phyloP scores from a whole-genome alignment of 1,140 invertebrate species.

The Drosophila teissieri region DNA sequence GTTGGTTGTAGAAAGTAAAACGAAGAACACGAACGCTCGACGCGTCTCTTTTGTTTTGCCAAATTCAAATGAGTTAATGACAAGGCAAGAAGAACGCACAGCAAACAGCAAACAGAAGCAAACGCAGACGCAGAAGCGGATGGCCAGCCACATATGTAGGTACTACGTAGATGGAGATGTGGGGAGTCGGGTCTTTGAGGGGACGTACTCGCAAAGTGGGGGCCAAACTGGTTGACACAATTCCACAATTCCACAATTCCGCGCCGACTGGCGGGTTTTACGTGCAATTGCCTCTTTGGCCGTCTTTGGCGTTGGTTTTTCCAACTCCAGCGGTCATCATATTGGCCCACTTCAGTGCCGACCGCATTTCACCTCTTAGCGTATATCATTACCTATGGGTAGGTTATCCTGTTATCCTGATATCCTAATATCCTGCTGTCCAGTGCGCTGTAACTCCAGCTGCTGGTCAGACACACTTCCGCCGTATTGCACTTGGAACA shows the following conservation, averaged over 20 bases:
- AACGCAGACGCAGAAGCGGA: constrained; percentile 24
- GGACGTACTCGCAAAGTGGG: constrained; percentile 7
- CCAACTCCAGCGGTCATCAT: constrained; percentile 20
- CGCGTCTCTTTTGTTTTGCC: constrained; percentile 52
- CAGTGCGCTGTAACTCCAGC: background rate
- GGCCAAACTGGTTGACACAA: constrained; percentile 78
- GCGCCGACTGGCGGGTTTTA: constrained; percentile 47
- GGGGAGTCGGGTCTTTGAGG: constrained; percentile 1
- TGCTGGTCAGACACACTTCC: constrained; percentile 21
- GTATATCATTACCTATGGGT: constrained; percentile 12
- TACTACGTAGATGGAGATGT: constrained; percentile 23
- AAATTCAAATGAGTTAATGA: constrained; percentile 70
- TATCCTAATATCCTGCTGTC: no score
- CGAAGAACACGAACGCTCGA: constrained; percentile 28
- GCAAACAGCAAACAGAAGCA: constrained; percentile 17
- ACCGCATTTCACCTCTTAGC: constrained; percentile 30
- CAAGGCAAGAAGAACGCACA: constrained; percentile 23
- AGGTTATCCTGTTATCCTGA: constrained; percentile 14
- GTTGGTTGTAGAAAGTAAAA: constrained; percentile 69
- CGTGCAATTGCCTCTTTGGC: constrained; percentile 57
- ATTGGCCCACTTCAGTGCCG: constrained; percentile 45
- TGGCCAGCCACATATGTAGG: constrained; percentile 10
- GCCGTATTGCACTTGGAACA: constrained; percentile 30
- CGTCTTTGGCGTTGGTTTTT: constrained; percentile 17
- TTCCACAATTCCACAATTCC: constrained; percentile 50